These are phyloP conservation scores for Epizoanthus ramosus DNA, from an alignment of 92 coral and sea anemone genomes.

Conservation along the genomic window DNA sequence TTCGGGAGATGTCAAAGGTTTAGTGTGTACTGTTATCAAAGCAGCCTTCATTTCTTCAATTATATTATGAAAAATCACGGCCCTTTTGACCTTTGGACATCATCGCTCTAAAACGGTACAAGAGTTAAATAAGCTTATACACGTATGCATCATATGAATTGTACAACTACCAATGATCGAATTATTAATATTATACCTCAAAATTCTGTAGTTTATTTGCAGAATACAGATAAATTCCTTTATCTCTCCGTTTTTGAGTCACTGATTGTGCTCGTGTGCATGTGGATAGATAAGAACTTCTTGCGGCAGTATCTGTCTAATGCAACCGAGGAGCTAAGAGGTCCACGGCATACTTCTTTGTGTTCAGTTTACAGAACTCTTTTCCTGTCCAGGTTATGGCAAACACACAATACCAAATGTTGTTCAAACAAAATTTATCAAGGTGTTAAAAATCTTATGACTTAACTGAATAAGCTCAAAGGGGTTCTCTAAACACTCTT, in stretches of 20 bases:
- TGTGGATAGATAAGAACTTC: conserved; percentile 15
- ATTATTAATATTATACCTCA: too few species aligned
- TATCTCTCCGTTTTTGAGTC: not conserved
- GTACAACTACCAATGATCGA: not conserved
- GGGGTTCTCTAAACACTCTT: conserved; percentile 42
- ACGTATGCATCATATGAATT: not conserved
- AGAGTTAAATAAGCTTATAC: not conserved
- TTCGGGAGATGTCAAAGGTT: conserved; percentile 27
- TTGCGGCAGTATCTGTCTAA: not conserved
- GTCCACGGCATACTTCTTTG: conserved; percentile 18
- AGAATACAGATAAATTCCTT: not conserved
- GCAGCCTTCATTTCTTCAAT: conserved; percentile 41
- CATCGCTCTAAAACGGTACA: conserved; percentile 49
- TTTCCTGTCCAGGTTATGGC: not conserved
- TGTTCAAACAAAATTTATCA: conserved; percentile 31
- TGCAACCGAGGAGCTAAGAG: not conserved
- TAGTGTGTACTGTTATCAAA: conserved; percentile 16
- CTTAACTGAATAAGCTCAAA: conserved; percentile 21
- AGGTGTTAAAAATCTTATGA: conserved; percentile 37
- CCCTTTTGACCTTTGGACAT: conserved; percentile 34
- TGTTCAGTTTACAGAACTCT: conserved; percentile 21
- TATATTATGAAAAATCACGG: conserved; percentile 32
- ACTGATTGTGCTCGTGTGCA: not conserved
- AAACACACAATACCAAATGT: conserved; percentile 28
- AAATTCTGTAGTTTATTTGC: not conserved